Conservation (phyloP, 2,113 vertebrate species). For the Alosa alosa region DNA sequence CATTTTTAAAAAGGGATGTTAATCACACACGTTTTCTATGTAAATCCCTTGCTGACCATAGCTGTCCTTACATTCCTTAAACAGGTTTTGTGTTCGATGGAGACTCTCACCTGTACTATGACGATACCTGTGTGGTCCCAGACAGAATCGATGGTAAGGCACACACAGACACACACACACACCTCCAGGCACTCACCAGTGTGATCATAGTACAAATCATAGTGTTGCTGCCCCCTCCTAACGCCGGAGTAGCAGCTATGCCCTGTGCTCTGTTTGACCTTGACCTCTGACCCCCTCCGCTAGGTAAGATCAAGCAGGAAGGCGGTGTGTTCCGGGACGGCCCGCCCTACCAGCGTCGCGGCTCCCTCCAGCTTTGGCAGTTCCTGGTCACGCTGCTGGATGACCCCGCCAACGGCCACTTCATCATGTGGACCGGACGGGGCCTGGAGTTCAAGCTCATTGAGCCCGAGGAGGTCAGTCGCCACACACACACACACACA, state of each 20-base stretch:
- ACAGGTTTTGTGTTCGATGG: conserved; percentile 81
- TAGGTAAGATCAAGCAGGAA: conserved; percentile 89
- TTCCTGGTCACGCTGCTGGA: conserved; percentile 92
- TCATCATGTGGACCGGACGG: conserved; percentile 91
- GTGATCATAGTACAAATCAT: too few relatives aligned
- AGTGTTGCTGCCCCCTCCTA: too few relatives aligned
- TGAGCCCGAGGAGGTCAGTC: conserved; percentile 87
- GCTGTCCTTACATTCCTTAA: background rate
- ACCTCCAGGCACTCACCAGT: too few relatives aligned
- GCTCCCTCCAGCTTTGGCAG: conserved; percentile 95
- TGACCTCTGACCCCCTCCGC: background rate
- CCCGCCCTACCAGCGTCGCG: conserved; percentile 88
- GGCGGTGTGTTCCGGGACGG: conserved; percentile 78
- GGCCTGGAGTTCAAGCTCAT: conserved; percentile 97
- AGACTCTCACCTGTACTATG: conserved; percentile 82
- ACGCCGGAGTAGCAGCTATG: too few relatives aligned
- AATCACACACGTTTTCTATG: too few relatives aligned
- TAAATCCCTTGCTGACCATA: background rate
- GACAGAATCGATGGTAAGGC: conserved; percentile 83
- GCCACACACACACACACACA: background rate
- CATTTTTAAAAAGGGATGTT: too few relatives aligned
- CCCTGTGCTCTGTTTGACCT: background rate
- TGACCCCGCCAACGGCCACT: conserved; percentile 85
- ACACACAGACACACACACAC: background rate
- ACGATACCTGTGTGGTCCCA: conserved; percentile 88